phyloP scores from a whole-genome alignment of 2,797 vertebrate species.

The Acipenser oxyrinchus region DNA sequence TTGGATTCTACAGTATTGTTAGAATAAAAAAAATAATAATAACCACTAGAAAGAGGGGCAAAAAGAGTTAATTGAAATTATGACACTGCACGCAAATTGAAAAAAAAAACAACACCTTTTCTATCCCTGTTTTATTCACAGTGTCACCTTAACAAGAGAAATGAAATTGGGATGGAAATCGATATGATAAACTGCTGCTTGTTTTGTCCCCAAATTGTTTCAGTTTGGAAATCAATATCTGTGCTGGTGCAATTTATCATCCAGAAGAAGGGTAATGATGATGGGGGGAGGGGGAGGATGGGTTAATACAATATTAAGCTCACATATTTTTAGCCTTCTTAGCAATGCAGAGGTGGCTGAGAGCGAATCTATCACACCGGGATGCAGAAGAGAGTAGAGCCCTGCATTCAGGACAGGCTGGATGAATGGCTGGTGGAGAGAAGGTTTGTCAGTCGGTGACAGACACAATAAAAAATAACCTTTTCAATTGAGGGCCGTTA shows the following conservation, averaged over 20 bases:
- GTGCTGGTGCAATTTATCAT: slow-evolving; percentile 64
- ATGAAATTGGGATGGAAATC: slow-evolving; percentile 64
- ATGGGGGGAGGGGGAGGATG: slow-evolving; percentile 46
- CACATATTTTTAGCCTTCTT: slow-evolving; percentile 35
- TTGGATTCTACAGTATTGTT: background rate
- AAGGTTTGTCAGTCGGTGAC: slow-evolving; percentile 65
- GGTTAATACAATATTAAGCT: slow-evolving; percentile 54
- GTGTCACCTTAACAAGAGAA: slow-evolving; percentile 62
- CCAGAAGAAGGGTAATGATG: slow-evolving; percentile 11
- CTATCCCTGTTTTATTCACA: slow-evolving; percentile 28
- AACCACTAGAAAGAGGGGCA: background rate
- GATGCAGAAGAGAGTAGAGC: background rate
- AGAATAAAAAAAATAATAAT: background rate
- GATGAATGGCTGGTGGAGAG: slow-evolving; percentile 51
- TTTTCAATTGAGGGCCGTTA: slow-evolving; percentile 46
- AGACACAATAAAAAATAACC: slow-evolving; percentile 71
- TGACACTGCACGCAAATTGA: background rate
- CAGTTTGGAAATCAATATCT: slow-evolving; percentile 72
- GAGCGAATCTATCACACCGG: slow-evolving; percentile 19
- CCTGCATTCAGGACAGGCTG: slow-evolving; percentile 1
- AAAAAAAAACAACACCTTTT: background rate
- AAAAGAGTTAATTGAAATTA: background rate
- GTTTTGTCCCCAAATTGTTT: slow-evolving; percentile 77
- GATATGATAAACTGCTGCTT: slow-evolving; percentile 76
- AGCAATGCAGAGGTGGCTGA: slow-evolving; percentile 10